A percentile compares a stretch with the other conserved stretches of the same genome.
phyloP scores from a whole-genome alignment of 2,113 vertebrate species.

The Sisor rabdophorus region DNA sequence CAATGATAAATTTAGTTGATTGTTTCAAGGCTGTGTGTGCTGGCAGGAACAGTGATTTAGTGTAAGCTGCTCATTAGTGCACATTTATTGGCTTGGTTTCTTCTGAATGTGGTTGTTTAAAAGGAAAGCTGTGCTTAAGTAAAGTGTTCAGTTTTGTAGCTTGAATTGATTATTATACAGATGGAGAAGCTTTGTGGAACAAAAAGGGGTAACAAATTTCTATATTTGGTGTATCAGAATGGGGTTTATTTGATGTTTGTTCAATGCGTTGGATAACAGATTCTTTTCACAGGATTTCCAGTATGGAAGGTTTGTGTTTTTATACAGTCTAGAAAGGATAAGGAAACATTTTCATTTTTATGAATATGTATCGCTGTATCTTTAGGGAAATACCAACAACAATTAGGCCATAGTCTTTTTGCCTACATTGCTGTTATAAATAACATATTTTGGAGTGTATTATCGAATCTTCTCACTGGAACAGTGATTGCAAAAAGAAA shows the following conservation, averaged over 20 bases:
- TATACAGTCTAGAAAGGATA: background rate
- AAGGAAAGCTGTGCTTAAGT: constrained; percentile 10
- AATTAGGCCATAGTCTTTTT: background rate
- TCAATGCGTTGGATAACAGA: background rate
- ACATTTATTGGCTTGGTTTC: constrained; percentile 2
- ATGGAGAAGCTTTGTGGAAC: background rate
- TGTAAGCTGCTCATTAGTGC: constrained; percentile 23
- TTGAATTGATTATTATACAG: background rate
- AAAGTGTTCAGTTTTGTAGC: background rate
- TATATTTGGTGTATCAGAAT: background rate
- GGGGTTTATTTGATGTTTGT: background rate
- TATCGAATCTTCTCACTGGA: background rate
- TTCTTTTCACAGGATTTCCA: background rate
- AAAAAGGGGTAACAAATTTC: background rate
- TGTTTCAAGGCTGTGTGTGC: constrained; percentile 21
- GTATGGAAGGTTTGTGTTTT: background rate
- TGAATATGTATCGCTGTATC: background rate
- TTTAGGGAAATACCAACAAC: background rate
- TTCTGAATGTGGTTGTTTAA: background rate
- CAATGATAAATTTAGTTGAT: constrained; percentile 19
- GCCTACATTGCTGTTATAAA: background rate
- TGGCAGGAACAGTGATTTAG: constrained; percentile 6
- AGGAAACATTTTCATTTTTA: background rate
- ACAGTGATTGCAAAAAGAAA: background rate
- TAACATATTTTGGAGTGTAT: background rate